phyloP scores from a whole-genome alignment of 2,113 vertebrate genomes.

The Pygoscelis antarcticus region DNA sequence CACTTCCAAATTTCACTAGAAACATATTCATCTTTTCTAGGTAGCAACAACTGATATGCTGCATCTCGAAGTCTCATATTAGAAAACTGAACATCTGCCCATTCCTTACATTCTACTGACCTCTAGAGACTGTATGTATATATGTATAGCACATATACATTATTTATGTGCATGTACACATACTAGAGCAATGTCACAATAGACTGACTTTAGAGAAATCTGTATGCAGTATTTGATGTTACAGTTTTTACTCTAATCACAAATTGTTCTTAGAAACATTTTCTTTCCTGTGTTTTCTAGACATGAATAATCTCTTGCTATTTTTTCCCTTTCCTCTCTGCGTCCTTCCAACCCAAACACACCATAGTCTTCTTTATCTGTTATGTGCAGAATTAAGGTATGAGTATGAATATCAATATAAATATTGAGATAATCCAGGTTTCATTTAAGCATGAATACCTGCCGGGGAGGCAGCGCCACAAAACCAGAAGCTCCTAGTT shows the following conservation, averaged over 20 bases:
- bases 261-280: background rate
- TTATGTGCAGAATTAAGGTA: background rate
- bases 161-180: background rate
- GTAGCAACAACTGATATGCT: constrained; percentile 35
- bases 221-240: background rate
- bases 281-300: background rate
- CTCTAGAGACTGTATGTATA: constrained; percentile 80
- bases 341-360: background rate
- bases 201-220: background rate
- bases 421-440: background rate
- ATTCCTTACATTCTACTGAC: constrained; percentile 83
- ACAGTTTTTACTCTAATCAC: background rate
- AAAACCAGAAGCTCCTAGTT: background rate
- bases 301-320: background rate
- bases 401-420: background rate
- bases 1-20: constrained; percentile 63
- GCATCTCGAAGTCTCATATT: background rate
- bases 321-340: background rate
- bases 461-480: background rate
- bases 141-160: constrained; percentile 34
- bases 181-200: background rate
- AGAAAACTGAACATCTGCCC: constrained; percentile 53
- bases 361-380: background rate
- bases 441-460: background rate
- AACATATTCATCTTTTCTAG: constrained; percentile 46